These are phyloP conservation scores for Crypturellus undulatus DNA, from an alignment of 2,113 vertebrate species.

Conservation along the genomic window DNA sequence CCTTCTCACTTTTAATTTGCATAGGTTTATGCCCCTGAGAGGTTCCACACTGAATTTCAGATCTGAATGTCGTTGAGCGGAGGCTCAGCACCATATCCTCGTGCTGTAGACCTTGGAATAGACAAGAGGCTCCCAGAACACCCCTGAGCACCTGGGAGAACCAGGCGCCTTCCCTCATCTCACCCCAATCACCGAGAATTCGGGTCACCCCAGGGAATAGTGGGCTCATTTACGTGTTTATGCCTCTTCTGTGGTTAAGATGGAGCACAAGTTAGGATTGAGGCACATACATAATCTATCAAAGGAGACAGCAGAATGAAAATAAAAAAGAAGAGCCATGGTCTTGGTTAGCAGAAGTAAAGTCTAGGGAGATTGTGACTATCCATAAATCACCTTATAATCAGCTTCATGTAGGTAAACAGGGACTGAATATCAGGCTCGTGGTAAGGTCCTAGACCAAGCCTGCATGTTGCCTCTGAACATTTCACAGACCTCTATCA, in stretches of 20 bases:
- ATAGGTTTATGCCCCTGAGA: background rate
- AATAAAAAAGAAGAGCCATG: background rate
- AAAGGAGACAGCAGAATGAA: background rate
- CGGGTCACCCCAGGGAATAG: background rate
- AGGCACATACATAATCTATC: background rate
- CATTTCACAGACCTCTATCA: background rate
- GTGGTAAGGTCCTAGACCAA: background rate
- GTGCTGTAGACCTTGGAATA: background rate
- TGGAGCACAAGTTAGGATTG: background rate
- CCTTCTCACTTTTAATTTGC: background rate
- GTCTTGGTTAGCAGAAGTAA: background rate
- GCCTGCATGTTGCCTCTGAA: background rate
- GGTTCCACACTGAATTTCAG: background rate
- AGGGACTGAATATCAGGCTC: background rate
- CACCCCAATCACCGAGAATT: background rate
- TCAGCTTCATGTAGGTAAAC: background rate
- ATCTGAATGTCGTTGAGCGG: background rate
- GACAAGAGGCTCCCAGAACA: background rate
- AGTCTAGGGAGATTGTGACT: background rate
- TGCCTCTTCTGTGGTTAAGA: background rate
- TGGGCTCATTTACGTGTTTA: background rate
- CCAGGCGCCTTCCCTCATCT: rapidly evolving
- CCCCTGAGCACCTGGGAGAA: background rate
- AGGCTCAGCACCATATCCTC: background rate
- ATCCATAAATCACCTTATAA: background rate